Evolutionary conservation across 2,113 vertebrate species (phyloP), one percentile per base, ranked within the genome.

Genomic region (Seriola rivoliana): DNA sequence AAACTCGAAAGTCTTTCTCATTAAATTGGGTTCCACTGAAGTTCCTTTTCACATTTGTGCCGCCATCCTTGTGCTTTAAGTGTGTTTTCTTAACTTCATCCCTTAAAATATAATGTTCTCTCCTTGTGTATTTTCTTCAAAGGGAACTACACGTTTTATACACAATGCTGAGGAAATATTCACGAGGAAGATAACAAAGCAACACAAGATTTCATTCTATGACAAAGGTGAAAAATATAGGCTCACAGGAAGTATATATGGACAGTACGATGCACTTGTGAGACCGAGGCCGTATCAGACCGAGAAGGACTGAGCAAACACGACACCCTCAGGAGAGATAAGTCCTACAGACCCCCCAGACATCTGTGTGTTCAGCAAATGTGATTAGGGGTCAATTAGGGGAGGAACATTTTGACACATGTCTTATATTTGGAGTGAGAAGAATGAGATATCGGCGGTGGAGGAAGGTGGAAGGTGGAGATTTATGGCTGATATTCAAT

Each of bases 391-490:
- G 59, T 87, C 85, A 88, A 85, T 89, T 90, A 89, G 80, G 71
- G 82, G 85, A 65, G 82, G 78, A 83, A 92, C 91, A 94, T 92
- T 94, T 91, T 91, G 90, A 95, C 92, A 94, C 85, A 82, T 94
- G 91, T 91, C 89, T 92, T 81, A 78, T 86, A 91, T 94, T 94
- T 92, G 76, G 75, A 78, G 82, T 72, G 84, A 86, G 85, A 81
- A 78, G 81, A 90, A 71, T 75, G 42, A 78, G 81, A 87, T 88
- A 89, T 91, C 67, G 64, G 78, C 29, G 2, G 46, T 16, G 59
- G 54, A 83, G 68, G 76, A 79, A 54, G 72, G 78, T 82, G 78
- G 44, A 81, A 54, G 72, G 80, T 82, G 78, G 44, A 81, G 80
- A 78, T 73, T 40, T 80, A 32, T 71, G 59, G 44, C 23, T 54